Conservation (phyloP, 1,140 invertebrate genomes). For the Heterodera schachtii region DNA sequence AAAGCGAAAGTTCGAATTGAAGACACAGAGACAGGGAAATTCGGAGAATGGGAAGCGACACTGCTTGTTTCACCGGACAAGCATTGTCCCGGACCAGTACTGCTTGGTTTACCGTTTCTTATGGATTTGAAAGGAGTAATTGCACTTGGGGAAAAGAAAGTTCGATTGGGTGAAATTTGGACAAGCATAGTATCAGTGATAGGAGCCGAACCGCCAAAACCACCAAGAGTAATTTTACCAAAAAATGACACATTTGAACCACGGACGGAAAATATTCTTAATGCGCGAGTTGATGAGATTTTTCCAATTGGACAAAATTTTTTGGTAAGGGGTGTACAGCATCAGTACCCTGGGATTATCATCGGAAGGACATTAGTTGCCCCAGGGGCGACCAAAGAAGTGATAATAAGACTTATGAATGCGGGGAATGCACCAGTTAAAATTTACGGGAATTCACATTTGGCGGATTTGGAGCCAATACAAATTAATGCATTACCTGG, state of each 20-base stretch:
- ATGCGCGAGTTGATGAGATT: neutral
- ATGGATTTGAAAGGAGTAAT: neutral
- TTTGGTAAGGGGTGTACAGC: too few relatives aligned
- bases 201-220: neutral
- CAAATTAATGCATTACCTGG: too few relatives aligned
- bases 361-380: too few relatives aligned
- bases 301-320: too few relatives aligned
- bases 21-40: neutral
- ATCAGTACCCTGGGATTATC: too few relatives aligned
- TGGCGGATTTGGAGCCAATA: too few relatives aligned
- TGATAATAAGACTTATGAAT: too few relatives aligned
- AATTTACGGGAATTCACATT: too few relatives aligned
- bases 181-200: neutral
- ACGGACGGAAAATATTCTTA: neutral
- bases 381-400: too few relatives aligned
- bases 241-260: neutral
- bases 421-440: too few relatives aligned
- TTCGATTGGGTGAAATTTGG: neutral
- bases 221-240: neutral
- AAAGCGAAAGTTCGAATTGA: neutral
- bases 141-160: constrained; percentile 5
- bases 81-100: neutral
- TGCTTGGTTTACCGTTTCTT: neutral
- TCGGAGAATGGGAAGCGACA: neutral
- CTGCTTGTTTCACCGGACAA: neutral